Conservation (phyloP, 30 jellyfish, hydroid and myxozoan species). For the Euphysa ruthae region DNA sequence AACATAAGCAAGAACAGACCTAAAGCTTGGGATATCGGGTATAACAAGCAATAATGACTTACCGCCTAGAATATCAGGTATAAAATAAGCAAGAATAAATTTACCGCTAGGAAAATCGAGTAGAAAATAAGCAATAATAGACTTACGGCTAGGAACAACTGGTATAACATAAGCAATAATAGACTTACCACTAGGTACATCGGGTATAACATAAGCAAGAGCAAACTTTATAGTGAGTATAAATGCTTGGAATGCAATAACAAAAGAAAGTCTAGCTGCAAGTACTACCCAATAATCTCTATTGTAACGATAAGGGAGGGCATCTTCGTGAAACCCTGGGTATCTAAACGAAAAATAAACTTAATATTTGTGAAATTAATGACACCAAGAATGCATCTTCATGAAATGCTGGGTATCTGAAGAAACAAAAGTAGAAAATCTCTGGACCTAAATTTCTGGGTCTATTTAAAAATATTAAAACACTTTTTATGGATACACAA, state of each 20-base stretch:
- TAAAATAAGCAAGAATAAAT: no score
- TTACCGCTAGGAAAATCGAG: no score
- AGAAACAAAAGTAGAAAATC: slow-evolving; percentile 2
- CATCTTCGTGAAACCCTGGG: slow-evolving; percentile 81
- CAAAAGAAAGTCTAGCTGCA: slow-evolving; percentile 85
- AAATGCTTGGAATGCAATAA: slow-evolving; percentile 85
- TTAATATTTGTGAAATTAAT: no score
- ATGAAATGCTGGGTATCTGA: slow-evolving; percentile 90
- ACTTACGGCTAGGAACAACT: slow-evolving; percentile 71
- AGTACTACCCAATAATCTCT: slow-evolving; percentile 65
- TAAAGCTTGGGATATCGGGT: no score
- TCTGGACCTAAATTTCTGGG: no score
- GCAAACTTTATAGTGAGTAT: slow-evolving; percentile 49
- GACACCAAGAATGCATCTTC: no score
- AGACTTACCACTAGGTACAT: slow-evolving; percentile 59
- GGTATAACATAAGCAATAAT: neutral
- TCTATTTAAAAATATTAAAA: no score
- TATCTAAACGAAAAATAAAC: slow-evolving; percentile 34
- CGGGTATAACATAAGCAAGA: slow-evolving; percentile 75
- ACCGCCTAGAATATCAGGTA: no score
- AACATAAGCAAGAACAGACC: no score
- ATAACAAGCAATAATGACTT: no score
- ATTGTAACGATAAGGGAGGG: slow-evolving; percentile 47
- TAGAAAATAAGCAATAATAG: neutral
- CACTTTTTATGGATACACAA: no score